phyloP scores from a whole-genome alignment of 1,140 invertebrate species.

The Globodera rostochiensis region DNA sequence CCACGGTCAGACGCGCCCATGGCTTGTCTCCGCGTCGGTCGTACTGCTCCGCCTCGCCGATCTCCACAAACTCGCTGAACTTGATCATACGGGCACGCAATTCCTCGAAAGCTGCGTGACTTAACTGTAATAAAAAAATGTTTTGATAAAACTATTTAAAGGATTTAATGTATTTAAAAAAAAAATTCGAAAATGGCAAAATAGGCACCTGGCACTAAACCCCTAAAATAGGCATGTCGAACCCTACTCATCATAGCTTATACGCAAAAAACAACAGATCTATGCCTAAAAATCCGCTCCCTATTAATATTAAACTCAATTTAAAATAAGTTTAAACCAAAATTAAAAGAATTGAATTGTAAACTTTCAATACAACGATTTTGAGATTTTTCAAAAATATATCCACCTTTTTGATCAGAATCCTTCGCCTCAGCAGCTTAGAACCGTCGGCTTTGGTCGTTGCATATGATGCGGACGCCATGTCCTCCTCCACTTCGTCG shows the following conservation, averaged over 20 bases:
- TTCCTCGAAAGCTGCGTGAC: constrained; percentile 24
- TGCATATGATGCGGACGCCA: not conserved
- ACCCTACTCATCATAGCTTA: not conserved
- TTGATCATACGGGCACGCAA: constrained; percentile 24
- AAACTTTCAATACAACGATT: no score
- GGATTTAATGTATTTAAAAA: not conserved
- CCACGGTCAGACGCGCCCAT: constrained; percentile 16
- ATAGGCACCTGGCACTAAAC: no score
- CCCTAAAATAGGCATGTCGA: not conserved
- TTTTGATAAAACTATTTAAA: not conserved
- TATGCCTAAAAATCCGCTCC: not conserved
- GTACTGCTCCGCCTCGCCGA: constrained; percentile 26
- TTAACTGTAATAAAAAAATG: constrained; percentile 17
- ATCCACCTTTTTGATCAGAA: constrained; percentile 25
- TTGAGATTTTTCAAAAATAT: no score
- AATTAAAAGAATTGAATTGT: no score
- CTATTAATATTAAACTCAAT: not conserved
- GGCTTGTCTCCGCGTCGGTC: constrained; percentile 16
- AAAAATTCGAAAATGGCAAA: not conserved
- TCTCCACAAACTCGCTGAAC: constrained; percentile 29
- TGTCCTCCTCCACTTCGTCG: constrained; percentile 7
- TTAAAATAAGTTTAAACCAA: not conserved
- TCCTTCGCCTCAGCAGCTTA: not conserved
- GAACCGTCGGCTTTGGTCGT: no score
- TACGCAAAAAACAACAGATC: not conserved